Base-by-base conservation (phyloP, 2,888 invertebrate species). In the Amorpha juglandis region DNA sequence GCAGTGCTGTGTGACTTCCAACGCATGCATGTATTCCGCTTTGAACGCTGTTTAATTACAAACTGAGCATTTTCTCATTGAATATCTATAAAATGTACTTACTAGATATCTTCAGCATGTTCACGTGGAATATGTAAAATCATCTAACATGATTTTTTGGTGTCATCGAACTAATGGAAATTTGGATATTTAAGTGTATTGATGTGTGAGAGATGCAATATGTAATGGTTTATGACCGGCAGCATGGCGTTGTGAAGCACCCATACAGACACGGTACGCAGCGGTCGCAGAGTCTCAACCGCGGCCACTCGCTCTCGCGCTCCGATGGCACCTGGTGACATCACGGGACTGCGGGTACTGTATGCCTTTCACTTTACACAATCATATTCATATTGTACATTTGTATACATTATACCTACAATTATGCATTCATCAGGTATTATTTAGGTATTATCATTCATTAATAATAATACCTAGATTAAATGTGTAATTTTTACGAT, bases 251-350 rank as follows among this genome's bases (percentile, higher is more conserved):
- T 78, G 94, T 94, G 89, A 95, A 94, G 81, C 94, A 95, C 79
- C 95, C 95, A 84, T 95, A 95, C 88, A 83, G 92, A 73, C 93
- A 93, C 90, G 90, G 92, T 75, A 90, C 92, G 58, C 96, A 96
- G 91, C 95, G 96, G 76, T 96, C 96, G 79, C 96, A 96, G 94
- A 96, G 96, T 78, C 92, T 96, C 88, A 96, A 96, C 94, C 95
- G 96, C 88, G 96, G 96, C 74, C 95, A 95, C 87, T 95, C 95
- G 76, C 91, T 95, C 80, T 95, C 95, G 84, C 94, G 95, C 86
- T 94, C 95, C 90, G 95, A 95, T 94, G 95, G 95, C 87, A 95
- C 96, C 95, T 96, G 96, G 96, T 96, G 96, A 96, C 96, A 96
- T 94, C 95, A 96, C 95, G 95, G 95, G 92, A 95, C 95, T 95